Evolutionary conservation across 2,797 vertebrate species (phyloP), one percentile per base, ranked within the genome.

Genomic region (Moxostoma hubbsi): DNA sequence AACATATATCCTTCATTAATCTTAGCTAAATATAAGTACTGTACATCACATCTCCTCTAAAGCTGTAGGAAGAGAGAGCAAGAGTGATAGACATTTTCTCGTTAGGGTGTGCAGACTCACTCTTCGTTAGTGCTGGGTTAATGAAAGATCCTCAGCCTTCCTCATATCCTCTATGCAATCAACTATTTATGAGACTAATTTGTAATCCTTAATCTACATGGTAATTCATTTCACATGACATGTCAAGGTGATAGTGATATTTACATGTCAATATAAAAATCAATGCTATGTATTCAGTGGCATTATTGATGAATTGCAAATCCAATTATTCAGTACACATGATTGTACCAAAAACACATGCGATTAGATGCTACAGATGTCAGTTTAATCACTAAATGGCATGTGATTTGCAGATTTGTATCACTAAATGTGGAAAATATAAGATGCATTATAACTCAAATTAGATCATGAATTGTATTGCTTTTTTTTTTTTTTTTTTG

Each of bases 151-250:
- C 79, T 81, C 68, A 24, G 82, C 78, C 80, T 73, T 78, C 68
- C 54, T 84, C 82, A 82, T 82, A 79, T 84, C 76, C 83, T 83
- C 81, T 9, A 16, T 72, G 75, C 67, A 77, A 84, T 85, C 73
- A 84, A 84, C 76, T 85, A 85, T 87, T 87, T 78, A 87, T 84
- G 81, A 84, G 75, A 68, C 73, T 83, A 85, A 85, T 87, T 84
- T 87, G 82, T 83, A 85, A 85, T 82, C 71, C 67, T 82, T 84
- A 81, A 86, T 85, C 81, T 84, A 84, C 84, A 85, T 73, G 74
- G 64, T 80, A 69, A 74, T 85, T 81, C 76, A 85, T 82, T 83
- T 81, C 79, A 73, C 49, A 59, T 81, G 78, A 75, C 75, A 70
- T 43, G 67, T 81, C 85, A 80, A 64, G 68, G 73, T 73, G 68